Evolutionary conservation across 2,797 vertebrate species (phyloP).

Genomic region (Poecilia picta): DNA sequence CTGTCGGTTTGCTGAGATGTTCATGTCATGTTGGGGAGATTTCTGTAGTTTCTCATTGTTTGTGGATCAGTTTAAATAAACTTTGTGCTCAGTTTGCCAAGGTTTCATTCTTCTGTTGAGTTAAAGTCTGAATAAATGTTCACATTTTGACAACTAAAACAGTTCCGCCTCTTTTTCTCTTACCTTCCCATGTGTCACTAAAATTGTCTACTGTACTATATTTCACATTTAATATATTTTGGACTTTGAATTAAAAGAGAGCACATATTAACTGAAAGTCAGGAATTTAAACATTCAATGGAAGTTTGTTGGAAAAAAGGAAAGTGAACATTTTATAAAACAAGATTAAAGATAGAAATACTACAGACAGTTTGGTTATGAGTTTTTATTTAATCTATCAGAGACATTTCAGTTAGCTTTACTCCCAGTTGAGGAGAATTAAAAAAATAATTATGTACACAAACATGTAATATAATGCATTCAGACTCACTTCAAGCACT

Average conservation of each 20-base stretch:
- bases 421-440: not conserved
- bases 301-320: not conserved
- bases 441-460: not conserved
- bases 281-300: not conserved
- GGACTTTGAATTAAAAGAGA: not conserved
- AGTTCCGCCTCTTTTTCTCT: accelerated
- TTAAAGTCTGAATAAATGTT: constrained; percentile 12
- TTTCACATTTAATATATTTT: not conserved
- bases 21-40: constrained; percentile 5
- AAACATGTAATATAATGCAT: not conserved
- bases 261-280: not conserved
- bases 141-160: not conserved
- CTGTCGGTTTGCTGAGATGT: constrained; percentile 14
- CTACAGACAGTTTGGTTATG: not conserved
- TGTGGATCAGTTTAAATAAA: constrained; percentile 1
- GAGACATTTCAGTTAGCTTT: not conserved
- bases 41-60: not conserved
- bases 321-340: not conserved
- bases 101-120: not conserved
- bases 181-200: too few species aligned
- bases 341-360: not conserved
- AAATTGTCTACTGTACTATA: too few species aligned
- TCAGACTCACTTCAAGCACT: not conserved
- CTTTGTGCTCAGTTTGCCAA: not conserved
- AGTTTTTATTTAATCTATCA: not conserved